Percentiles rank a stretch among this genome's conserved stretches.
Evolutionary conservation across 2,797 vertebrate species (phyloP).

Genomic region (Myotis daubentonii): DNA sequence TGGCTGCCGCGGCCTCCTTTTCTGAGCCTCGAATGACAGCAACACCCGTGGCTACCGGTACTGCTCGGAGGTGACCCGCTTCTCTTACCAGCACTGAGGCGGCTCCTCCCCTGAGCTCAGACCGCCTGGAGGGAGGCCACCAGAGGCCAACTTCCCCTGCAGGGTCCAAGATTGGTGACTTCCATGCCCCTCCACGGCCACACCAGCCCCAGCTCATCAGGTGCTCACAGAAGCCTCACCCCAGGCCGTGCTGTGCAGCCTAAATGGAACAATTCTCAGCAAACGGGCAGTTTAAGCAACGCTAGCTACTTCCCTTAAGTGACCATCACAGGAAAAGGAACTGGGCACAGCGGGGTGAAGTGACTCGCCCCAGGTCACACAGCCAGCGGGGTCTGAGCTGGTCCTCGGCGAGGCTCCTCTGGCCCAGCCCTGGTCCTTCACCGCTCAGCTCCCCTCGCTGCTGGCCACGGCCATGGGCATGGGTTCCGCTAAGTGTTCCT

Average conservation of each 20-base stretch:
- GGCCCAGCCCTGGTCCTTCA: background rate
- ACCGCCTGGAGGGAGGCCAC: background rate
- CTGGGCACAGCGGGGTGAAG: background rate
- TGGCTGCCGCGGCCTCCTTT: background rate
- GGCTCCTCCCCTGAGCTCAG: background rate
- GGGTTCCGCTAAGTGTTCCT: background rate
- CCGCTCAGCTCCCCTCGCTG: background rate
- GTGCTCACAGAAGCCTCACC: background rate
- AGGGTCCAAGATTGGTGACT: background rate
- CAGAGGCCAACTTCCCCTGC: background rate
- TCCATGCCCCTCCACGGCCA: background rate
- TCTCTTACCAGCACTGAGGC: background rate
- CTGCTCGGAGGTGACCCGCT: background rate
- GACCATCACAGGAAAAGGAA: background rate
- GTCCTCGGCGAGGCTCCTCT: background rate
- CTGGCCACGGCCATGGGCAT: rapidly evolving
- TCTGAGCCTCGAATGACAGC: background rate
- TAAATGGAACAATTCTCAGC: background rate
- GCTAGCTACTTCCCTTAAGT: background rate
- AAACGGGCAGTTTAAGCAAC: background rate
- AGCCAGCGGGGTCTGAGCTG: background rate
- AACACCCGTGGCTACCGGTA: background rate
- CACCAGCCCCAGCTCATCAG: background rate
- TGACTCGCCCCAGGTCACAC: background rate
- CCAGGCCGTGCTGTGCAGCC: background rate